Evolutionary conservation across 1,140 invertebrate genomes (phyloP), one percentile per base, ranked within the genome.

Genomic region (Drosophila nebulosa): DNA sequence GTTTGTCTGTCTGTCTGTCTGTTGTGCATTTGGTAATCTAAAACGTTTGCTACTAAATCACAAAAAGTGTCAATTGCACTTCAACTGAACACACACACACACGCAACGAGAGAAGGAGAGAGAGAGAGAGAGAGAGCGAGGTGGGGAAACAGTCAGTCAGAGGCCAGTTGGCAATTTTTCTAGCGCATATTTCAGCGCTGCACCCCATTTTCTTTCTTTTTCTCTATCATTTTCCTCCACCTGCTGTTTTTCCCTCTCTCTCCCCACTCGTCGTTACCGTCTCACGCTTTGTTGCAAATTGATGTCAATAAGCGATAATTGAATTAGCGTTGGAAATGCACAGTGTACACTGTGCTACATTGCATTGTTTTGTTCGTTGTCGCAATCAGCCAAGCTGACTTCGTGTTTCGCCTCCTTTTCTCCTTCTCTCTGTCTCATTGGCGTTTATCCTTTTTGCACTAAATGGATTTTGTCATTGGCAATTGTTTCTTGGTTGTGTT

Each of bases 31-130:
- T 71, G 68, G 72, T 71, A 71, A 78, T 74, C 75, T 66, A 56
- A 75, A 78, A 74, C 72, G 74, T 70, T 77, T 61, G 52, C 71
- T 63, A 74, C 72, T 70, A 78, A 78, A 78, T 78, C 72, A 78
- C 72, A 78, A 78, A 78, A 78, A 78, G 75, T 71, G 72, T 75
- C 75, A 75, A 78, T 78, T 78, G 75, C 75, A 78, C 72, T 78
- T 64, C 63, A 64, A 69, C 62, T 35, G 42, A 56, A 60, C 53
- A 18, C 16, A 12, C 36, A 46, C 4, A 60, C 22, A 51, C 36
- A 26, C 27, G 46, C 14, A 51, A 2, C 46, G 9, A 50, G 22
- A 10, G 21, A 21, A 7, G 5, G 32, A 14, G 56, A 4, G 2
- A n/a, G 18, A 50, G 26, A 35, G 53, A 26, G 30, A 26, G 10